phyloP scores from a whole-genome alignment of 2,113 vertebrate genomes.

The Proterorhinus semilunaris region DNA sequence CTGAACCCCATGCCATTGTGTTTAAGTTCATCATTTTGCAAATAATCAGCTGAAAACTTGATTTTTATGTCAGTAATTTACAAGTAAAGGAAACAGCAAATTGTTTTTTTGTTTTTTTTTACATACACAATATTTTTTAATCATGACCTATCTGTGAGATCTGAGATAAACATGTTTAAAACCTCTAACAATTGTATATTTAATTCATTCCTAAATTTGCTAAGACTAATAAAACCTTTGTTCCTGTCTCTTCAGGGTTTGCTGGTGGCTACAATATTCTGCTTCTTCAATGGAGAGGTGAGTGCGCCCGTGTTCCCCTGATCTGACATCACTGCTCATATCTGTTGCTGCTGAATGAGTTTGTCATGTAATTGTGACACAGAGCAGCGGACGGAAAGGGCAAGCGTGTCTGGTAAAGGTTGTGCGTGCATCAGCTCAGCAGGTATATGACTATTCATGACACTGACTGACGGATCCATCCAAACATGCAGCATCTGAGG shows the following conservation, averaged over 20 bases:
- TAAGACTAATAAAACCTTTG: neutral
- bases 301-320: slow-evolving; percentile 30
- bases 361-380: neutral
- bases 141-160: neutral
- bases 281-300: slow-evolving; percentile 98
- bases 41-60: too few species aligned
- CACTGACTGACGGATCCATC: slow-evolving; percentile 40
- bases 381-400: slow-evolving; percentile 1
- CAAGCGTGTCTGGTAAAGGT: slow-evolving; percentile 51
- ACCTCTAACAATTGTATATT: too few species aligned
- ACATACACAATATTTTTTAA: neutral
- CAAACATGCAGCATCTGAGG: slow-evolving; percentile 29
- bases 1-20: too few species aligned
- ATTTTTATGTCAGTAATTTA: too few species aligned
- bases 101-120: neutral
- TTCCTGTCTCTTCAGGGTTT: slow-evolving; percentile 79
- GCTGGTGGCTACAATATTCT: slow-evolving; percentile 95
- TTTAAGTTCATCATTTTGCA: too few species aligned
- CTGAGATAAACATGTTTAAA: too few species aligned
- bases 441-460: slow-evolving; percentile 27
- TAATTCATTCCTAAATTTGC: too few species aligned
- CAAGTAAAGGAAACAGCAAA: too few species aligned
- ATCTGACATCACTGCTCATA: neutral
- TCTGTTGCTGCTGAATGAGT: neutral
- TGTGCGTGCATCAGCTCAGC: slow-evolving; percentile 12